Percentiles rank a stretch among this genome's conserved stretches.
Conservation (phyloP, 2,113 vertebrate genomes). For the human region DNA sequence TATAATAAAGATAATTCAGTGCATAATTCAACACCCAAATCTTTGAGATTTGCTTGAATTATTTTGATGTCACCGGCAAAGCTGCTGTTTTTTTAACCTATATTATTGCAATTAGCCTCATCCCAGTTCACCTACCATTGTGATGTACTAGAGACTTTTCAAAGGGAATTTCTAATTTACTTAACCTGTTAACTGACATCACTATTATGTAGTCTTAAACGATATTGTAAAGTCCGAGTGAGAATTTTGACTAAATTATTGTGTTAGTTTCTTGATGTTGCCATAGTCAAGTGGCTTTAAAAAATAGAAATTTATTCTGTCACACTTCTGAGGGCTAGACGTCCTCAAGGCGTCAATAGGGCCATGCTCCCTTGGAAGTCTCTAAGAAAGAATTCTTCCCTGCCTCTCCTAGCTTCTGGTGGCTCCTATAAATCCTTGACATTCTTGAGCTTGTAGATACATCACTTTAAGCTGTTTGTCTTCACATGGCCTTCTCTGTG, state of each 20-base stretch:
- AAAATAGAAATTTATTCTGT: background rate
- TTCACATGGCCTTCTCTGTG: background rate
- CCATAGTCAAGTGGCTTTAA: background rate
- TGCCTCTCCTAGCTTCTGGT: background rate
- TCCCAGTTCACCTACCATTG: background rate
- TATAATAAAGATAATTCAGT: background rate
- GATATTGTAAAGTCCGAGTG: background rate
- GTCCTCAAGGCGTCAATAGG: background rate
- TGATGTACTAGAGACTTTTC: background rate
- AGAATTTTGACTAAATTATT: background rate
- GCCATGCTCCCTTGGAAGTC: background rate
- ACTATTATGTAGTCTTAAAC: background rate
- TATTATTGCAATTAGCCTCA: background rate
- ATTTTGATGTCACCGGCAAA: background rate
- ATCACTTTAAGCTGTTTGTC: background rate
- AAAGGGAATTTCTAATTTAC: conserved; percentile 4
- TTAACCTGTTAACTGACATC: background rate
- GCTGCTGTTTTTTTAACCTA: background rate
- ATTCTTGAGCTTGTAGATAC: background rate
- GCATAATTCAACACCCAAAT: background rate
- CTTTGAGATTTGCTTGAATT: conserved; percentile 18
- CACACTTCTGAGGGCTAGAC: background rate
- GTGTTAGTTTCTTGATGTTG: background rate
- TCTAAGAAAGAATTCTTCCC: background rate
- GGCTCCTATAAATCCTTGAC: background rate